Evolutionary conservation across 2,888 invertebrate species (phyloP).

Genomic region (Timema cristinae): DNA sequence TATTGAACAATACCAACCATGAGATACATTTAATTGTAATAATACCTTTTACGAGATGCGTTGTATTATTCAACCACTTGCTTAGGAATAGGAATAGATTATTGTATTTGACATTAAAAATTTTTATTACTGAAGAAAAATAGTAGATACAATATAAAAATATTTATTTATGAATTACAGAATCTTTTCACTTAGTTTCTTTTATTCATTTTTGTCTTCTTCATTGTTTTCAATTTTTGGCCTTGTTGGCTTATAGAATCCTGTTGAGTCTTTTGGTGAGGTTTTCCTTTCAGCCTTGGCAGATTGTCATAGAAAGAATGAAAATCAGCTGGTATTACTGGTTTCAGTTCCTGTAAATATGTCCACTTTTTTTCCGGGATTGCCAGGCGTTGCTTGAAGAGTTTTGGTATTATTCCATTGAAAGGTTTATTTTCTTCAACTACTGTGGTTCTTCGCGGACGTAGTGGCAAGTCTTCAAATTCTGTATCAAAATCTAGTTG

Average conservation of each 20-base stretch:
- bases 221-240: not conserved
- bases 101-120: not conserved
- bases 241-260: not conserved
- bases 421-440: not conserved
- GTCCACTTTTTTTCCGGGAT: not conserved
- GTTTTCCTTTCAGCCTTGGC: not conserved
- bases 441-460: not conserved
- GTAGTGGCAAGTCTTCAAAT: conserved; percentile 1
- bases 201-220: not conserved
- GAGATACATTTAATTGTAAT: conserved; percentile 5
- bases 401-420: not conserved
- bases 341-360: not conserved
- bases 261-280: not conserved
- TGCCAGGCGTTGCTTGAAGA: not conserved
- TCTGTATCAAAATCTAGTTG: conserved; percentile 3
- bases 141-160: no score
- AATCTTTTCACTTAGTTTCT: no score
- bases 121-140: no score
- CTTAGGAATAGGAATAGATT: not conserved
- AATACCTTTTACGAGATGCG: not conserved
- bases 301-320: conserved; percentile 1
- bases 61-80: not conserved
- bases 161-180: no score
- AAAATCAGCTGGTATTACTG: not conserved
- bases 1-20: conserved; percentile 2